Conservation (phyloP, 2,113 vertebrate genomes). For the Oreochromis aureus region DNA sequence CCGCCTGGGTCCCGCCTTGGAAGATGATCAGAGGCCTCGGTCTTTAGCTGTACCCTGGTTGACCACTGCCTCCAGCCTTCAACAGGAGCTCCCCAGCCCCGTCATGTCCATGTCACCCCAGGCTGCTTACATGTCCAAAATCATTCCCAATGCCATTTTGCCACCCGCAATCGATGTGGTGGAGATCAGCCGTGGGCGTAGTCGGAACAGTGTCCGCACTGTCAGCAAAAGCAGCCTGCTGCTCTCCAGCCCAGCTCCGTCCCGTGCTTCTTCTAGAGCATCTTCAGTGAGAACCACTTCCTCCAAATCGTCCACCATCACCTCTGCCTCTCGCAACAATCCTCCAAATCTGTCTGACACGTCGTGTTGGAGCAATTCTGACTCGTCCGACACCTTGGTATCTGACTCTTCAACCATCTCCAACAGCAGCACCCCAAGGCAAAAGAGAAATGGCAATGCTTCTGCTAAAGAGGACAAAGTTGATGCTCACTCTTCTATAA, state of each 20-base stretch:
- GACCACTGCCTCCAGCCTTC: conserved; percentile 69
- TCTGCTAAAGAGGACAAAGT: conserved; percentile 35
- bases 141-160: conserved; percentile 92
- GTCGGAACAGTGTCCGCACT: conserved; percentile 82
- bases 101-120: conserved; percentile 94
- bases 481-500: conserved; percentile 51
- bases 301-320: conserved; percentile 72
- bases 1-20: conserved; percentile 53
- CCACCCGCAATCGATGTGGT: conserved; percentile 90
- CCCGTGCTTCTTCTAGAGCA: conserved; percentile 74
- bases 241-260: conserved; percentile 74
- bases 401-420: conserved; percentile 93
- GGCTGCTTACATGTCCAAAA: conserved; percentile 92
- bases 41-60: conserved; percentile 82
- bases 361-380: conserved; percentile 87
- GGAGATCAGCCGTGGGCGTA: conserved; percentile 76
- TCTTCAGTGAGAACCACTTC: conserved; percentile 69
- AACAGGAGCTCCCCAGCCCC: conserved; percentile 69
- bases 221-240: conserved; percentile 90
- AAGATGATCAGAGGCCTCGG: conserved; percentile 69
- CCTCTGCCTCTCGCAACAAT: conserved; percentile 44
- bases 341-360: conserved; percentile 64
- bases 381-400: conserved; percentile 91
- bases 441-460: neutral
- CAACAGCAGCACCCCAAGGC: conserved; percentile 58